These are phyloP conservation scores for Cavia aperea DNA, from an alignment of 2,113 vertebrate species.

Conservation along the genomic window DNA sequence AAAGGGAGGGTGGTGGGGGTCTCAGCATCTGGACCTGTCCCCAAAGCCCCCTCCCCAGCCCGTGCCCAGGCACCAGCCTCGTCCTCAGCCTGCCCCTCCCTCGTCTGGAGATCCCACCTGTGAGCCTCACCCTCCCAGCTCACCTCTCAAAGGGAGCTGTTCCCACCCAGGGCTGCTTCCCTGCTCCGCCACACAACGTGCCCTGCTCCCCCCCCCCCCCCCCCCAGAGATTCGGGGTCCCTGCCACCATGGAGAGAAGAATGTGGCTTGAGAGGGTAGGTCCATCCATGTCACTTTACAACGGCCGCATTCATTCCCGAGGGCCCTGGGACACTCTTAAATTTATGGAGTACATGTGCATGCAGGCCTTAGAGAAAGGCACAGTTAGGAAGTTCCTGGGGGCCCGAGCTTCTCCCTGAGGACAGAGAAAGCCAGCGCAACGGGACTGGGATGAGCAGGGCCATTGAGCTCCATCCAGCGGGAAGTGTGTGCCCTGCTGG, in stretches of 20 bases:
- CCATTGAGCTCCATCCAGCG: background rate
- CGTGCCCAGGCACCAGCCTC: background rate
- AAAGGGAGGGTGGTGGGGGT: background rate
- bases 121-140: background rate
- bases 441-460: background rate
- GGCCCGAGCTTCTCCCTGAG: background rate
- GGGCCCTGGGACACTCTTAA: background rate
- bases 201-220: background rate
- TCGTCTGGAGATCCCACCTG: background rate
- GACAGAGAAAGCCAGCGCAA: background rate
- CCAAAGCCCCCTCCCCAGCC: background rate
- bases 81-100: background rate
- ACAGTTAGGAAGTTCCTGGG: background rate
- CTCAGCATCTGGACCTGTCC: background rate
- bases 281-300: constrained; percentile 1
- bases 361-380: constrained; percentile 20
- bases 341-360: constrained; percentile 30
- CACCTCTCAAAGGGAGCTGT: background rate
- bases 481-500: too few relatives aligned
- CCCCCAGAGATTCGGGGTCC: background rate
- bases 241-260: background rate
- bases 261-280: background rate
- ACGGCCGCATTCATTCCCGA: constrained; percentile 30
- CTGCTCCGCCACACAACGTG: rapidly evolving
- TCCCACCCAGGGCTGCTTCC: background rate